Conservation (phyloP, 2,113 vertebrate species). For the Oxyura jamaicensis region DNA sequence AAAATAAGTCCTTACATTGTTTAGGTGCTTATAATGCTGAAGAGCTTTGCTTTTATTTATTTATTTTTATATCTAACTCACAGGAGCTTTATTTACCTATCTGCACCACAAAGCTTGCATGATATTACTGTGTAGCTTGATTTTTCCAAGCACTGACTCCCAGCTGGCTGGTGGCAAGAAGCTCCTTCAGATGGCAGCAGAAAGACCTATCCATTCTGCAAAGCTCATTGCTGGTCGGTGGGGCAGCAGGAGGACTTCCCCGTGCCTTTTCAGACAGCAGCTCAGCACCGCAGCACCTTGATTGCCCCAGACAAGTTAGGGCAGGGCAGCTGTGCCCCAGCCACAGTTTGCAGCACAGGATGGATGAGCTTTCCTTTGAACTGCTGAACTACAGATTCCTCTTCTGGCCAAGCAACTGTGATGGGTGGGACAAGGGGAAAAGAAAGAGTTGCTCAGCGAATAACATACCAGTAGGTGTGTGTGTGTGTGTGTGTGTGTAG, state of each 20-base stretch:
- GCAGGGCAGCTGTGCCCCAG: conserved; percentile 76
- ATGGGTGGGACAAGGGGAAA: background rate
- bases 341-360: background rate
- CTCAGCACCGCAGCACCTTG: conserved; percentile 38
- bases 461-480: background rate
- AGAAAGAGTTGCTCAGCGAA: background rate
- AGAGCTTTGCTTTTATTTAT: background rate
- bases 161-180: background rate
- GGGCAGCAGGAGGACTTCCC: background rate
- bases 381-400: conserved; percentile 36
- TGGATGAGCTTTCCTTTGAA: conserved; percentile 33
- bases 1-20: background rate
- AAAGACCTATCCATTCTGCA: background rate
- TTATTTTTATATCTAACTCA: background rate
- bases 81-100: background rate
- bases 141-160: background rate
- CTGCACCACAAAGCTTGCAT: background rate
- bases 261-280: background rate
- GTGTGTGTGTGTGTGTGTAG: background rate
- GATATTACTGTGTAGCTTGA: background rate
- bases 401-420: background rate
- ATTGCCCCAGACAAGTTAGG: conserved; percentile 79
- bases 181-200: background rate
- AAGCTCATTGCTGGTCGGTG: background rate
- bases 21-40: background rate